phyloP scores from a whole-genome alignment of 2,797 vertebrate species.

The Danio kyathit region DNA sequence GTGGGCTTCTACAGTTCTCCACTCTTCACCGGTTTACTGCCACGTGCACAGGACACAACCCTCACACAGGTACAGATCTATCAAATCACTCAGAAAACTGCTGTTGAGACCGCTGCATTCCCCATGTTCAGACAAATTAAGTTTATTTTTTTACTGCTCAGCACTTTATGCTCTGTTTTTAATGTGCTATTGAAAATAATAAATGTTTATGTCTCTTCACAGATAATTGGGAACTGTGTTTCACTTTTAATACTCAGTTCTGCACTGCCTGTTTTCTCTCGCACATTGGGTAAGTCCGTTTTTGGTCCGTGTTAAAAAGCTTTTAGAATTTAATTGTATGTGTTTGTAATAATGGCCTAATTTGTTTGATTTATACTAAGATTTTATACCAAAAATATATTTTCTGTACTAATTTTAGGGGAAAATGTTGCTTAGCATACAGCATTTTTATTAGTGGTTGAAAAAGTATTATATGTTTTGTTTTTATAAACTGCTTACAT shows the following conservation, averaged over 20 bases:
- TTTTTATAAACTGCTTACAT: no score
- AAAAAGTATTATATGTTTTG: background rate
- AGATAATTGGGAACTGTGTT: constrained; percentile 98
- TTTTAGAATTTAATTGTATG: constrained; percentile 25
- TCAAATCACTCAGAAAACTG: background rate
- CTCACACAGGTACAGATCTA: constrained; percentile 88
- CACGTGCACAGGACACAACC: constrained; percentile 88
- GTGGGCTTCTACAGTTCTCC: constrained; percentile 97
- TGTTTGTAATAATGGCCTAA: background rate
- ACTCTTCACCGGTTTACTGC: constrained; percentile 88
- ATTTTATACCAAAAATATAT: no score
- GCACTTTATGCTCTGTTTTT: no score
- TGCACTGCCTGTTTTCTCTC: constrained; percentile 94
- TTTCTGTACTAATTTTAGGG: background rate
- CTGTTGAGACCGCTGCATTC: background rate
- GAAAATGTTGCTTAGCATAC: background rate
- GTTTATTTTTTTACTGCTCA: background rate
- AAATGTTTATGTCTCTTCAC: constrained; percentile 44
- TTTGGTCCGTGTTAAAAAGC: constrained; percentile 6
- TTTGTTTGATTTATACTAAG: background rate
- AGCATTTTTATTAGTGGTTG: background rate
- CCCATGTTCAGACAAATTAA: background rate
- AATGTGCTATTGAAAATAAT: no score
- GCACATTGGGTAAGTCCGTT: constrained; percentile 89
- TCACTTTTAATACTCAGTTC: constrained; percentile 95